Conservation (phyloP, 2,797 vertebrate species). For the Cephalopachus bancanus region DNA sequence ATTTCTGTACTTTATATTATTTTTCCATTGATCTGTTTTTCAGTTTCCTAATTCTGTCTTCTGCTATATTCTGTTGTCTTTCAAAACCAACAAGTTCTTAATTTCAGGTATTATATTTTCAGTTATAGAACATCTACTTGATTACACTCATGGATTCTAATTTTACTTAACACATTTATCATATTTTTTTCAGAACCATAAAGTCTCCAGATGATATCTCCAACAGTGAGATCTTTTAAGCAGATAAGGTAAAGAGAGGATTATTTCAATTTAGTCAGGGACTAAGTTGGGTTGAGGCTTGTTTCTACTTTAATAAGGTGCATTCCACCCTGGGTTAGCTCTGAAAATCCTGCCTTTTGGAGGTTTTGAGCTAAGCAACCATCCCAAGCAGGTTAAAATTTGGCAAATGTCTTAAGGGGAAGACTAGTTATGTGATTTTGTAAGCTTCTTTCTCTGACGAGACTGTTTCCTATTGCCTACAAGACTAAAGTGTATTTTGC, state of each 20-base stretch:
- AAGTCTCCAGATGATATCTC: neutral
- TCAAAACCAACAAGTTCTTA: slow-evolving; percentile 14
- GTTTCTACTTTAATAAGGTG: neutral
- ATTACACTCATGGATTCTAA: neutral
- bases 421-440: neutral
- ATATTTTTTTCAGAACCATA: neutral
- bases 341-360: neutral
- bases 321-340: neutral
- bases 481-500: neutral
- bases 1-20: neutral
- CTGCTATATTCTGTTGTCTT: neutral
- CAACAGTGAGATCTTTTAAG: neutral
- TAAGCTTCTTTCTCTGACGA: neutral
- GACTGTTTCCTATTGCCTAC: neutral
- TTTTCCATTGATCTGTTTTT: slow-evolving; percentile 18
- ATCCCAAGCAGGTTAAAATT: neutral
- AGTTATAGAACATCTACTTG: neutral
- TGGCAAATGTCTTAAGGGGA: neutral
- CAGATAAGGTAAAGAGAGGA: neutral
- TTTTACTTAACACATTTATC: neutral
- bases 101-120: neutral
- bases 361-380: neutral
- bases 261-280: neutral
- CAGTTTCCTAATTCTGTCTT: neutral
- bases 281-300: neutral